phyloP scores from a whole-genome alignment of 2,797 vertebrate genomes.

The Gambusia yucatana region DNA sequence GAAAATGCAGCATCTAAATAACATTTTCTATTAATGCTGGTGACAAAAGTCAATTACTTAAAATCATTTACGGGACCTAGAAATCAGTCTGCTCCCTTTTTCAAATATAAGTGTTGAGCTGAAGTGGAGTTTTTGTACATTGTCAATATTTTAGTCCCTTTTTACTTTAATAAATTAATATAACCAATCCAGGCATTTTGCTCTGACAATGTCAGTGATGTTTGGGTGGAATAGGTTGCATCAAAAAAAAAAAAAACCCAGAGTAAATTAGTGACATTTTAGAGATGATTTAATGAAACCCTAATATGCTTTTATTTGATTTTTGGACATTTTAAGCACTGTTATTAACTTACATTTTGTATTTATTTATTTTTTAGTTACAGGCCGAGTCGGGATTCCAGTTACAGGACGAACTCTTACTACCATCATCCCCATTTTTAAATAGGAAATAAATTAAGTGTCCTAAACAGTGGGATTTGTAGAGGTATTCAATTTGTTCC shows the following conservation, averaged over 20 bases:
- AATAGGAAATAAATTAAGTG: neutral
- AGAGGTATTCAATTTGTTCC: neutral
- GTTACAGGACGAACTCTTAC: too few relatives aligned
- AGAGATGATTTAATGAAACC: neutral
- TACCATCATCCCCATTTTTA: too few relatives aligned
- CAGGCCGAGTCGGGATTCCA: neutral
- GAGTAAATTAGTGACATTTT: neutral
- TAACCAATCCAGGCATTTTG: neutral
- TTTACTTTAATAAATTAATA: neutral
- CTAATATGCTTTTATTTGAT: neutral
- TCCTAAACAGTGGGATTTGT: neutral
- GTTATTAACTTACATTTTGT: neutral
- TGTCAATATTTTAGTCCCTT: neutral
- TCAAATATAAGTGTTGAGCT: neutral
- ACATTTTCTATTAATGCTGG: slow-evolving; percentile 4
- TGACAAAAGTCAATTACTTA: slow-evolving; percentile 53
- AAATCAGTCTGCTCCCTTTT: neutral
- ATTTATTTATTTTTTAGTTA: neutral
- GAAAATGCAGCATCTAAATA: slow-evolving; percentile 36
- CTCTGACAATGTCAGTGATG: neutral
- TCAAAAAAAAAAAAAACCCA: neutral
- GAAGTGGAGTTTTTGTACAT: neutral
- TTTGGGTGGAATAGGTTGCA: neutral
- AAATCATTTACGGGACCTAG: neutral
- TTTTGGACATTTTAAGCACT: neutral